Conservation (phyloP, 2,113 vertebrate genomes). For the Psophia crepitans region DNA sequence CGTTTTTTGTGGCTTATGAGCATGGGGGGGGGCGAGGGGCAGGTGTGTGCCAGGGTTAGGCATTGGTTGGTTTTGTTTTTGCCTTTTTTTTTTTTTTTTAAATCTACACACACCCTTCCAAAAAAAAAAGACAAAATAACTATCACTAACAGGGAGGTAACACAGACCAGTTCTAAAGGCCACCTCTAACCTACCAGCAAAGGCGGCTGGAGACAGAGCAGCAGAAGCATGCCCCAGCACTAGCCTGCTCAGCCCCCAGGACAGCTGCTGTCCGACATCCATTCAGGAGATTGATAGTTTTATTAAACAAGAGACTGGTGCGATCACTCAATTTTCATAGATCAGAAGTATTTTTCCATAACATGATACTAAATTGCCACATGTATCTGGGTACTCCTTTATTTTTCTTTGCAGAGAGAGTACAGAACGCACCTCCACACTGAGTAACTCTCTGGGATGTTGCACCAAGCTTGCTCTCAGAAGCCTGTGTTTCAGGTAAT, state of each 20-base stretch:
- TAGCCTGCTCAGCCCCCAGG: not conserved
- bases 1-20: not conserved
- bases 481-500: not conserved
- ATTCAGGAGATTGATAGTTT: not conserved
- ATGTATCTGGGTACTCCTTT: not conserved
- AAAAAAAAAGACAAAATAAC: not conserved
- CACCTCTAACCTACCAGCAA: not conserved
- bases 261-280: not conserved
- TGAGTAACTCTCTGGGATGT: not conserved
- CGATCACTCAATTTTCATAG: not conserved
- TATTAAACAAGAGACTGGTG: not conserved
- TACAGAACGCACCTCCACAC: not conserved
- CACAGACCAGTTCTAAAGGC: rapidly evolving
- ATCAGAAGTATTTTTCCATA: not conserved
- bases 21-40: no score
- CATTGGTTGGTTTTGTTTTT: not conserved
- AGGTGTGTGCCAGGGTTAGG: no score
- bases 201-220: not conserved
- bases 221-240: not conserved
- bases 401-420: not conserved
- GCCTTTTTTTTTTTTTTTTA: not conserved
- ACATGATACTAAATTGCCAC: not conserved
- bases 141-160: not conserved
- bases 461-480: not conserved
- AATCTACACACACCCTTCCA: not conserved